Evolutionary conservation across 2,113 vertebrate genomes (phyloP).

Genomic region (Myrmecophaga tridactyla): DNA sequence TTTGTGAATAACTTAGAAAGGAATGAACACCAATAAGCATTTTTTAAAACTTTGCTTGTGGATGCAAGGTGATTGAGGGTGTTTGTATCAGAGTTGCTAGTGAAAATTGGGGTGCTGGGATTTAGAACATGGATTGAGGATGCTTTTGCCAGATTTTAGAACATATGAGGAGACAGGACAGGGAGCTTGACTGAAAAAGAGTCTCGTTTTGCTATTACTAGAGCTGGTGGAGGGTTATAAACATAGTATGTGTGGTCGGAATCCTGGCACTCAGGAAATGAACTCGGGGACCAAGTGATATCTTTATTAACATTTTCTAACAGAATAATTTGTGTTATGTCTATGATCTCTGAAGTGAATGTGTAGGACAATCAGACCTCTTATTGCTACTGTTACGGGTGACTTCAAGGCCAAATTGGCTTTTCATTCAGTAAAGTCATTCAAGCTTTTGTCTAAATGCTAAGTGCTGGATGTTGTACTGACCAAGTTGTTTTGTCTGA

Average conservation of each 20-base stretch:
- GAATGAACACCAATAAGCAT: background rate
- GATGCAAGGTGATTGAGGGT: background rate
- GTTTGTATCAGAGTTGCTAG: background rate
- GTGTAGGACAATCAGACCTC: background rate
- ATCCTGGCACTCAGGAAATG: background rate
- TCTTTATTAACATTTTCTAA: background rate
- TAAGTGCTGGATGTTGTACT: background rate
- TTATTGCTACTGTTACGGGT: background rate
- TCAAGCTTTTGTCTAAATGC: constrained; percentile 4
- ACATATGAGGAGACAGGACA: background rate
- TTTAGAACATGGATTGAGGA: background rate
- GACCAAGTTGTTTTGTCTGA: constrained; percentile 19
- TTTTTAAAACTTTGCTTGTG: constrained; percentile 17
- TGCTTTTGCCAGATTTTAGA: constrained; percentile 35
- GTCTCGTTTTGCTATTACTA: background rate
- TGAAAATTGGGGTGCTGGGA: background rate
- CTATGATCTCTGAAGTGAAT: background rate
- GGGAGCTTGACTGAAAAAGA: background rate
- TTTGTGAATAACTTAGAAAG: constrained; percentile 17
- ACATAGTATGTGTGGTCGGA: background rate
- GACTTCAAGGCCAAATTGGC: background rate
- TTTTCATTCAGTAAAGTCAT: constrained; percentile 36
- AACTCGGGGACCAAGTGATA: background rate
- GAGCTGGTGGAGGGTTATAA: background rate
- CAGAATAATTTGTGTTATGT: background rate